Evolutionary conservation across 2,797 vertebrate genomes (phyloP).

Genomic region (Myotis planiceps): DNA sequence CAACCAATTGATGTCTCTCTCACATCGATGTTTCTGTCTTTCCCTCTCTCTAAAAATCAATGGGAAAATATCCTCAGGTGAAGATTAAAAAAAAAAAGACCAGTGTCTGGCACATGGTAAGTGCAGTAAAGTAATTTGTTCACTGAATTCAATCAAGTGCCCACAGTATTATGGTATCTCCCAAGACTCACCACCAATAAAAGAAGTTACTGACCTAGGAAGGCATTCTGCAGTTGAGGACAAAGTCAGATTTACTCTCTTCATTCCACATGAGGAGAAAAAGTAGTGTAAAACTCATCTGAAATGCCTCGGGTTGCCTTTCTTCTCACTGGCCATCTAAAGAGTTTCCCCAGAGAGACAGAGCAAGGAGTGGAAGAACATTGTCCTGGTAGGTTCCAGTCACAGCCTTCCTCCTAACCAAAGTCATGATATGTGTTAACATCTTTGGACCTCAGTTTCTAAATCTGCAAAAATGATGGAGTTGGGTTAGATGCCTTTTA

Average conservation of each 20-base stretch:
- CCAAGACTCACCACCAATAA: not conserved
- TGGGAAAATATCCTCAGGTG: no score
- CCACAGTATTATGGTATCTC: not conserved
- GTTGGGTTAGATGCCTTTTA: not conserved
- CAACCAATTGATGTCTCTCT: no score
- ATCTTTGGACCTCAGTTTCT: not conserved
- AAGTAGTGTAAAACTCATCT: not conserved
- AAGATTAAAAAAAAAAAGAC: not conserved
- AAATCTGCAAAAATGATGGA: not conserved
- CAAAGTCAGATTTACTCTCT: constrained; percentile 26
- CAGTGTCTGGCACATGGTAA: not conserved
- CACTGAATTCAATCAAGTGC: not conserved
- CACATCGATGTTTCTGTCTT: no score
- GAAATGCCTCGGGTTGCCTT: not conserved
- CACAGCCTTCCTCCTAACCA: not conserved
- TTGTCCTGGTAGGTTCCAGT: not conserved
- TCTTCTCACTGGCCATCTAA: not conserved
- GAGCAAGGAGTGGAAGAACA: not conserved
- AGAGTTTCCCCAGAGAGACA: not conserved
- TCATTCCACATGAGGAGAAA: not conserved
- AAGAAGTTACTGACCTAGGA: not conserved
- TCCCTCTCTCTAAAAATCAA: no score
- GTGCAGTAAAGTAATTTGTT: not conserved
- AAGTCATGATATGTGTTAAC: not conserved
- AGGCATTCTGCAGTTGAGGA: not conserved